Evolutionary conservation across 2,888 invertebrate species (phyloP).

Genomic region (Mystacides longicornis): DNA sequence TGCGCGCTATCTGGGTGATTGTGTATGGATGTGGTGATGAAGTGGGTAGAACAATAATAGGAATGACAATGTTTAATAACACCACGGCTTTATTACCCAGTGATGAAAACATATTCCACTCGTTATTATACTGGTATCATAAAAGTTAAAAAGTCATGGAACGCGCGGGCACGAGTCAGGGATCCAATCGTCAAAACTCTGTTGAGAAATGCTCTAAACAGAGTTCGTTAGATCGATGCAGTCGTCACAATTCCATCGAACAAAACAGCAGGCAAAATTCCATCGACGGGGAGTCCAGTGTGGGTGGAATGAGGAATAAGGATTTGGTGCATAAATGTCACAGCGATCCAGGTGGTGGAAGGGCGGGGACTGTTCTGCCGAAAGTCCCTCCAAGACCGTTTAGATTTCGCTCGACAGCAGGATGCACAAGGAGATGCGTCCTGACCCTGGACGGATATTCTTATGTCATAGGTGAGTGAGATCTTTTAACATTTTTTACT

Average conservation of each 20-base stretch:
- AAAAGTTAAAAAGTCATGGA: background rate
- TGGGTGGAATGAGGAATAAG: constrained; percentile 37
- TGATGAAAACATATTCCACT: background rate
- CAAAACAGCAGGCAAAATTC: constrained; percentile 41
- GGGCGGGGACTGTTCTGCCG: constrained; percentile 1
- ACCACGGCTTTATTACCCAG: too few species aligned
- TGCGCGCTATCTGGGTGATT: constrained; percentile 10
- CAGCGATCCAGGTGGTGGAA: constrained; percentile 53
- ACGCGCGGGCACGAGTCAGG: constrained; percentile 20
- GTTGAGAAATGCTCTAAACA: constrained; percentile 17
- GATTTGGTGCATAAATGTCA: constrained; percentile 62
- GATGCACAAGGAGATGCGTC: constrained; percentile 68
- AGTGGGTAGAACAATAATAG: constrained; percentile 5
- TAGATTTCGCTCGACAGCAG: constrained; percentile 44
- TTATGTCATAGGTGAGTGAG: constrained; percentile 75
- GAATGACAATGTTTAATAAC: constrained; percentile 5
- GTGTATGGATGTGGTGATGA: constrained; percentile 1
- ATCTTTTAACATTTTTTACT: background rate
- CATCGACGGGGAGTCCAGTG: constrained; percentile 29
- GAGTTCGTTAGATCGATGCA: constrained; percentile 29
- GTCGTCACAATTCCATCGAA: constrained; percentile 41
- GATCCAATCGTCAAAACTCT: constrained; percentile 17
- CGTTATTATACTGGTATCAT: background rate
- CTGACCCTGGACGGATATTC: constrained; percentile 80
- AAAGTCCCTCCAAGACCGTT: constrained; percentile 33